Evolutionary conservation across 2,888 invertebrate species (phyloP), one percentile per base, ranked within the genome.

Genomic region (Brachylomia viminalis): DNA sequence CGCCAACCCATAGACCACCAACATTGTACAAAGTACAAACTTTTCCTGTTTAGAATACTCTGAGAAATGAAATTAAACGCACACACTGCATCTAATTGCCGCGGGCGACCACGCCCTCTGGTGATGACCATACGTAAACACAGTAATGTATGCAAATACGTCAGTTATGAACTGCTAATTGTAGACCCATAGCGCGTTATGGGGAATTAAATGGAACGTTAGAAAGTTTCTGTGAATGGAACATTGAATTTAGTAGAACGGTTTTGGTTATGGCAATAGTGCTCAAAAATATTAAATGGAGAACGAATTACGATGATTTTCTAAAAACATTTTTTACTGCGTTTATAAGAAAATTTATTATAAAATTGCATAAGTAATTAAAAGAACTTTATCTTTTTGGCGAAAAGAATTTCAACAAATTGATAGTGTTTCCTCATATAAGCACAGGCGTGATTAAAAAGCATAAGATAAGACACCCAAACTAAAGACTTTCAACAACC

Each of bases 91-190:
- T 83, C 85, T 92, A 91, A 91, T 92, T 90, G 91, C 92, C 89
- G 80, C 79, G 79, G 92, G 92, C 91, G 62, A 73, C 78, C 81
- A 85, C 91, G 91, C 90, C 90, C 85, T 80, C 79, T 78, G 49
- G 78, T 84, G 87, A 87, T 84, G 83, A 77, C 77, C 77, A 72
- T 82, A 81, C 77, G 83, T 78, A 84, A 84, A 81, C 79, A 81
- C 80, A 79, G 76, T 87, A 87, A 90, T 89, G 86, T 87, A 91
- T 92, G 89, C 86, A 87, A 89, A 92, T 88, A 91, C 83, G 88
- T 90, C 88, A 81, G 80, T 86, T 84, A 79, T 65, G 72, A 61
- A 71, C 75, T 77, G 77, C 73, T 84, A 87, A 87, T 87, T 87
- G 79, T 83, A 82, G 82, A 42, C 61, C 67, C 52, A 67, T 49